These are phyloP conservation scores for Oreochromis aureus DNA, from an alignment of 2,113 vertebrate species.

Conservation along the genomic window DNA sequence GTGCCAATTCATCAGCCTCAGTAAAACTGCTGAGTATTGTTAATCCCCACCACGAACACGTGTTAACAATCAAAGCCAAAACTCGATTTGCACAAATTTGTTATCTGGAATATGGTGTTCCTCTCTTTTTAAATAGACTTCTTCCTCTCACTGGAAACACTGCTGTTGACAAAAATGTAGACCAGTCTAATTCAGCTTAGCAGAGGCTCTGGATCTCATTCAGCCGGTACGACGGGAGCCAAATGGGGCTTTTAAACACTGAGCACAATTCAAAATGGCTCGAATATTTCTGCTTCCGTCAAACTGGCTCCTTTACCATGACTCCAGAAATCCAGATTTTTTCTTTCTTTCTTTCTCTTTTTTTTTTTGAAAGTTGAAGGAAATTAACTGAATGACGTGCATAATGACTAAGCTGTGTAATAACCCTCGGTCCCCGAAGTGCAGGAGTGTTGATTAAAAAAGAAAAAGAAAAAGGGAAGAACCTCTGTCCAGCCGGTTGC, in stretches of 20 bases:
- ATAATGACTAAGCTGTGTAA: not conserved
- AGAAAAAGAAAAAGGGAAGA: not conserved
- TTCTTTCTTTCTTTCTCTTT: not conserved
- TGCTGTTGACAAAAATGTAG: not conserved
- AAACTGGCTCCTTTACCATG: not conserved
- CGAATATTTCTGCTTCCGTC: not conserved
- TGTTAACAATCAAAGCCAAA: not conserved
- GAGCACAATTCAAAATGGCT: not conserved
- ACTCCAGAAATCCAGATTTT: not conserved
- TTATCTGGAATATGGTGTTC: conserved; percentile 4
- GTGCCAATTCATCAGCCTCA: not conserved
- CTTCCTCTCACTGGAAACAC: not conserved
- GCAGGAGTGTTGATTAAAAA: not conserved
- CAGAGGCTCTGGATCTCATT: not conserved
- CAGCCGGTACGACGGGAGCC: not conserved
- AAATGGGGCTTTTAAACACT: conserved; percentile 16
- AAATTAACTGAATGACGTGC: not conserved
- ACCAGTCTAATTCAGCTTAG: not conserved
- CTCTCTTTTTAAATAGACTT: conserved; percentile 2
- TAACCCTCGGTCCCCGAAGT: not conserved
- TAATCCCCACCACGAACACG: not conserved
- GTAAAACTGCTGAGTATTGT: not conserved
- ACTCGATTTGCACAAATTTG: not conserved
- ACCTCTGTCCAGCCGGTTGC: conserved; percentile 8
- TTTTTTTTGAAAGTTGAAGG: not conserved